Evolutionary conservation across 2,888 invertebrate genomes (phyloP).

Genomic region (Eulithis prunata): DNA sequence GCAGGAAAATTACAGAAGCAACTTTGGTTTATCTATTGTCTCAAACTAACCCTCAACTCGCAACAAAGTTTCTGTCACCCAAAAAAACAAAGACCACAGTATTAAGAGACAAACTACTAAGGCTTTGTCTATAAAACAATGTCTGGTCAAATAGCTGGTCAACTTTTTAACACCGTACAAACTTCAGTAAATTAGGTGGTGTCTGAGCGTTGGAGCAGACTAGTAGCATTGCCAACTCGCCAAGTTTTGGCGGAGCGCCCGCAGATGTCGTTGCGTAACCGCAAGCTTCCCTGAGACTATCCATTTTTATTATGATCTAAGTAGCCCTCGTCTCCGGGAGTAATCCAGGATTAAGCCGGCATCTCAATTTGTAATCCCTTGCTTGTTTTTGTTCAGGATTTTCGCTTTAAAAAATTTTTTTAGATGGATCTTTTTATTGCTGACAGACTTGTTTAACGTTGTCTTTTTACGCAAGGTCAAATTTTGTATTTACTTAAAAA

Average conservation of each 20-base stretch:
- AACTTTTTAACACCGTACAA: constrained; percentile 7
- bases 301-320: constrained; percentile 46
- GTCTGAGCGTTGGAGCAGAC: constrained; percentile 8
- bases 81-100: not conserved
- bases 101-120: no score
- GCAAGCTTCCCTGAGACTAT: constrained; percentile 32
- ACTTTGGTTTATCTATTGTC: constrained; percentile 17
- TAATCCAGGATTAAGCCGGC: constrained; percentile 40
- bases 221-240: constrained; percentile 23
- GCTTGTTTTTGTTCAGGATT: constrained; percentile 32
- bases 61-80: constrained; percentile 1
- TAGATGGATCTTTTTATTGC: constrained; percentile 1
- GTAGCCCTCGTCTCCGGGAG: constrained; percentile 36
- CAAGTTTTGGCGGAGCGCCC: constrained; percentile 35
- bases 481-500: no score
- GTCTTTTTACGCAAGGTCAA: not conserved
- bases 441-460: not conserved
- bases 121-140: not conserved
- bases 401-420: constrained; percentile 14
- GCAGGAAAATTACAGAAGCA: constrained; percentile 3
- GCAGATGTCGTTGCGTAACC: constrained; percentile 33
- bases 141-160: not conserved
- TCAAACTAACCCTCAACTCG: not conserved
- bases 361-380: constrained; percentile 44
- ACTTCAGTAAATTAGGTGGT: constrained; percentile 10